Percentiles rank a stretch among this genome's conserved stretches.
These are phyloP conservation scores for Xenopus petersii DNA, from an alignment of 2,797 vertebrate genomes.

Conservation along the genomic window DNA sequence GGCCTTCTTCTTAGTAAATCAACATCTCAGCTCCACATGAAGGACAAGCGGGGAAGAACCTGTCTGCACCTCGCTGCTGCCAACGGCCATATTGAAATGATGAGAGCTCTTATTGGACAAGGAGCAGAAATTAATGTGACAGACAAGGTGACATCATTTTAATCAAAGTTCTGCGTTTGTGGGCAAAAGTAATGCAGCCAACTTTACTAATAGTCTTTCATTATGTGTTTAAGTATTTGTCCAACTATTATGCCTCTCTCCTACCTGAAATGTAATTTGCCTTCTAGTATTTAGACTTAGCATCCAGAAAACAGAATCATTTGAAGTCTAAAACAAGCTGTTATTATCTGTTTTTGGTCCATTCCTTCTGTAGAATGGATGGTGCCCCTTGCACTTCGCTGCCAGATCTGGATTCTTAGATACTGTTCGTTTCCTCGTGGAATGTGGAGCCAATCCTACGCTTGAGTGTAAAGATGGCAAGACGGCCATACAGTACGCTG, in stretches of 20 bases:
- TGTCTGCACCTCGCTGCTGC: slow-evolving; percentile 62
- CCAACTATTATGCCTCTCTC: neutral
- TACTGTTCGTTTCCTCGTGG: slow-evolving; percentile 55
- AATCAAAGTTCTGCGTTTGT: too few species aligned
- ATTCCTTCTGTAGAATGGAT: slow-evolving; percentile 51
- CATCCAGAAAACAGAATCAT: too few species aligned
- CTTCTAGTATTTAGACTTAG: too few species aligned
- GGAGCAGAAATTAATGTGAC: slow-evolving; percentile 61
- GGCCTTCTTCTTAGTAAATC: slow-evolving; percentile 61
- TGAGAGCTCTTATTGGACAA: slow-evolving; percentile 60
- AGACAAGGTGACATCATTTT: slow-evolving; percentile 51
- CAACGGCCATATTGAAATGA: slow-evolving; percentile 57
- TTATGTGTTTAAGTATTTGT: too few species aligned
- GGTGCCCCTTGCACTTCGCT: slow-evolving; percentile 58
- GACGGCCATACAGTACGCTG: slow-evolving; percentile 58
- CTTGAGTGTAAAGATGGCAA: slow-evolving; percentile 53
- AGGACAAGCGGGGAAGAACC: slow-evolving; percentile 55
- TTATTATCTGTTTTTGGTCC: neutral
- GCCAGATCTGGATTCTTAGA: slow-evolving; percentile 58
- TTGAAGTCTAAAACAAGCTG: too few species aligned
- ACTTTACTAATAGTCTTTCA: too few species aligned
- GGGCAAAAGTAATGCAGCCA: too few species aligned
- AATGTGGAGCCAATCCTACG: slow-evolving; percentile 53
- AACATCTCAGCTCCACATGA: slow-evolving; percentile 56
- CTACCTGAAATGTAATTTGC: too few species aligned